A percentile compares a stretch with the other conserved stretches of the same genome.
phyloP scores from a whole-genome alignment of 2,888 invertebrate genomes.

The Ethmia dodecea region DNA sequence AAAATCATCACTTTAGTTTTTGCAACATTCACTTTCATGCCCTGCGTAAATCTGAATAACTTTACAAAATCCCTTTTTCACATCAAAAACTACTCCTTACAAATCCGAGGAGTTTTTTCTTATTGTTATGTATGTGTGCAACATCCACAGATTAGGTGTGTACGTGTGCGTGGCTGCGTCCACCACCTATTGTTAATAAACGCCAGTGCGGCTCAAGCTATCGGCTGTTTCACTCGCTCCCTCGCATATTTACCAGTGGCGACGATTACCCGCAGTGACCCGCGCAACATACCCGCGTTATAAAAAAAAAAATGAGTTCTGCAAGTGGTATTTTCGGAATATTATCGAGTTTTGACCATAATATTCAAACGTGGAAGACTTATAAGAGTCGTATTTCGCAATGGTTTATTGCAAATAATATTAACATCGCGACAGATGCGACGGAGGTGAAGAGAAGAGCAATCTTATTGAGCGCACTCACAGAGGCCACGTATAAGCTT shows the following conservation, averaged over 20 bases:
- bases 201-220: neutral
- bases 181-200: neutral
- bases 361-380: constrained; percentile 11
- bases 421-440: constrained; percentile 4
- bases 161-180: neutral
- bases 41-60: no score
- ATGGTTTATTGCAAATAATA: constrained; percentile 18
- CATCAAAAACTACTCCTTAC: no score
- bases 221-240: constrained; percentile 2
- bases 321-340: constrained; percentile 8
- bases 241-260: constrained; percentile 3
- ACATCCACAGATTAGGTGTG: no score
- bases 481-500: constrained; percentile 17
- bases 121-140: neutral
- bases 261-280: no score
- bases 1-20: no score
- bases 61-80: no score
- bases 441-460: constrained; percentile 13
- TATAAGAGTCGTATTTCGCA: constrained; percentile 14
- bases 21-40: no score
- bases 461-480: constrained; percentile 18
- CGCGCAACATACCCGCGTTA: constrained; percentile 2
- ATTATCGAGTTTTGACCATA: constrained; percentile 13
- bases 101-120: no score
- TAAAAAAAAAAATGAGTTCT: constrained; percentile 2